Percentiles rank a stretch among this genome's conserved stretches.
These are phyloP conservation scores for Dendrolimus pini DNA, from an alignment of 2,888 invertebrate genomes.

Conservation along the genomic window DNA sequence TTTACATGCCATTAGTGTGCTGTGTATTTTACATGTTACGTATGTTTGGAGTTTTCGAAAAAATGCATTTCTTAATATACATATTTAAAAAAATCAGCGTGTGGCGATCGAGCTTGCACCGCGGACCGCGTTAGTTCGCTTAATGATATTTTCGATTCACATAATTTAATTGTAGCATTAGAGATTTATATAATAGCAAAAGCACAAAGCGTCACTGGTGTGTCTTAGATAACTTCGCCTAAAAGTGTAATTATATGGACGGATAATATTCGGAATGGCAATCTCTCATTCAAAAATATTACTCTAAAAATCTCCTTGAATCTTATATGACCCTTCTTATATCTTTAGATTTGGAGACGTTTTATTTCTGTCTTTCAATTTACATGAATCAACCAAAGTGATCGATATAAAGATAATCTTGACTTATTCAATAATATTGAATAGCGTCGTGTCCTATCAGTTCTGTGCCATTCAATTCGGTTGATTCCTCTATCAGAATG, in stretches of 20 bases:
- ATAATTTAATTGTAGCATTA: constrained; percentile 51
- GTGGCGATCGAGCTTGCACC: constrained; percentile 64
- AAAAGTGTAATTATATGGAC: constrained; percentile 16
- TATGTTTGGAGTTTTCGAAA: constrained; percentile 60
- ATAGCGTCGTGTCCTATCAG: too few species aligned
- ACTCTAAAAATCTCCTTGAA: too few species aligned
- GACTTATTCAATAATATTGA: too few species aligned
- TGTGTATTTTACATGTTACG: constrained; percentile 56
- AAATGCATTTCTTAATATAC: constrained; percentile 62
- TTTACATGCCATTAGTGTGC: constrained; percentile 64
- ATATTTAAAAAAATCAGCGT: constrained; percentile 54
- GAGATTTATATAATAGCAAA: constrained; percentile 48
- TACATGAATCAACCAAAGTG: too few species aligned
- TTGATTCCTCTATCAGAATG: too few species aligned
- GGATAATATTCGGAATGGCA: too few species aligned
- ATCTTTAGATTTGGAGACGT: too few species aligned
- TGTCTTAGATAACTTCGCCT: constrained; percentile 49
- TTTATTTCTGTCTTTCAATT: too few species aligned
- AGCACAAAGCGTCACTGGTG: constrained; percentile 66
- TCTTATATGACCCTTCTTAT: too few species aligned
- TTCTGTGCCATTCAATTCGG: too few species aligned
- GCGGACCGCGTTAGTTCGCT: constrained; percentile 65
- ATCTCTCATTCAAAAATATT: too few species aligned
- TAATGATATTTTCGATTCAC: constrained; percentile 42
- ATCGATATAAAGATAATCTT: too few species aligned